A percentile compares a stretch with the other conserved stretches of the same genome.
Evolutionary conservation across 2,113 vertebrate genomes (phyloP).

Genomic region (Saccopteryx bilineata): DNA sequence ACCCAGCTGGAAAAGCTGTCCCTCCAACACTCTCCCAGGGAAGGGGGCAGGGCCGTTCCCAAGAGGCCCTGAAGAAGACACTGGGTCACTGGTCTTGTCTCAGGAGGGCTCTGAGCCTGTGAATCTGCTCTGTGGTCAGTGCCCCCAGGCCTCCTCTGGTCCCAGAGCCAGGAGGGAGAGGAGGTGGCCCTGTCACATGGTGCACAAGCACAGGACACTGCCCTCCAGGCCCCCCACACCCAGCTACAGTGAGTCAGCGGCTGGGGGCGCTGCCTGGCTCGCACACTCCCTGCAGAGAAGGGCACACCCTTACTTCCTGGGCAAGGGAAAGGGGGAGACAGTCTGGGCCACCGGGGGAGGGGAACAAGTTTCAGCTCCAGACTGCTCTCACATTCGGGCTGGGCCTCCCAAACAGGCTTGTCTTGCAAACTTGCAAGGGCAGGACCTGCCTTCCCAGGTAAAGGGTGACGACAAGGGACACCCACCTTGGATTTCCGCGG

Average conservation of each 20-base stretch:
- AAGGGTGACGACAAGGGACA: not conserved
- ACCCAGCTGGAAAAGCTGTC: not conserved
- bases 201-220: not conserved
- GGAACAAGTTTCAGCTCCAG: not conserved
- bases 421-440: not conserved
- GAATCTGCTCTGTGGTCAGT: constrained; percentile 12
- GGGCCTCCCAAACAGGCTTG: constrained; percentile 57
- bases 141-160: not conserved
- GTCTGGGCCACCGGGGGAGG: not conserved
- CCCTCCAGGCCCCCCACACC: constrained; percentile 22
- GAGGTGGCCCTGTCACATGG: not conserved
- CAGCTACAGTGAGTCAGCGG: constrained; percentile 65
- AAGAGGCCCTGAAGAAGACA: constrained; percentile 55
- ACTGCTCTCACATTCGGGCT: not conserved
- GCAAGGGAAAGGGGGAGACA: constrained; percentile 44
- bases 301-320: constrained; percentile 69
- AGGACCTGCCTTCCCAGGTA: not conserved
- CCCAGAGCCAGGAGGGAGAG: not conserved
- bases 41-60: not conserved
- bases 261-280: constrained; percentile 33
- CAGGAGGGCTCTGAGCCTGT: not conserved
- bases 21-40: constrained; percentile 57
- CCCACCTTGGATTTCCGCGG: not conserved
- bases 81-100: constrained; percentile 9
- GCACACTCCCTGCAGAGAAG: not conserved